These are phyloP conservation scores for Cryptotis parvus DNA, from an alignment of 2,113 vertebrate genomes.

Conservation along the genomic window DNA sequence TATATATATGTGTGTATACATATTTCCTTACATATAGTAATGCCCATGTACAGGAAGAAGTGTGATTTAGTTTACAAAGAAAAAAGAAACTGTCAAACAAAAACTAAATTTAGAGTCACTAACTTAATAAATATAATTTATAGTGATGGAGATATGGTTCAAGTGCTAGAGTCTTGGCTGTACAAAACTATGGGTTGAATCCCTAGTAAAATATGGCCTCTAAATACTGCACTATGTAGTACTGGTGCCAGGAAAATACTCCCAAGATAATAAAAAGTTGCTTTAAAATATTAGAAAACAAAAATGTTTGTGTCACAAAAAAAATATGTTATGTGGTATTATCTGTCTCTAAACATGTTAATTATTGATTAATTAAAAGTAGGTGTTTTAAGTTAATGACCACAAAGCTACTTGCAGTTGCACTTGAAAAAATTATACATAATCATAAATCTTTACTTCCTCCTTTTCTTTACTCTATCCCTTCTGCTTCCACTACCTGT, in stretches of 20 bases:
- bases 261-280: too few species aligned
- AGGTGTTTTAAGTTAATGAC: neutral
- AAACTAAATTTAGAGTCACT: neutral
- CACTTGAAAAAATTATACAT: neutral
- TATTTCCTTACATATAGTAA: neutral
- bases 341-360: slow-evolving; percentile 18
- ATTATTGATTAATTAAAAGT: neutral
- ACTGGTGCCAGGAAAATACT: too few species aligned
- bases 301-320: too few species aligned
- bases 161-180: too few species aligned
- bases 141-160: neutral
- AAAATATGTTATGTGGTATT: too few species aligned
- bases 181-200: too few species aligned
- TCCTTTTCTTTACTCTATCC: neutral
- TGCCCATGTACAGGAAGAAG: neutral
- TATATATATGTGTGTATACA: too few species aligned
- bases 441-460: slow-evolving; percentile 11
- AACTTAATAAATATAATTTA: neutral
- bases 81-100: neutral
- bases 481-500: neutral
- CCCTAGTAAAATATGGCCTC: too few species aligned
- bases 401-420: neutral
- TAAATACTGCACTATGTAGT: too few species aligned
- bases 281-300: too few species aligned
- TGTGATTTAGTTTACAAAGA: neutral